Evolutionary conservation across 1,140 invertebrate genomes (phyloP).

Genomic region (Phenacoccus solenopsis): DNA sequence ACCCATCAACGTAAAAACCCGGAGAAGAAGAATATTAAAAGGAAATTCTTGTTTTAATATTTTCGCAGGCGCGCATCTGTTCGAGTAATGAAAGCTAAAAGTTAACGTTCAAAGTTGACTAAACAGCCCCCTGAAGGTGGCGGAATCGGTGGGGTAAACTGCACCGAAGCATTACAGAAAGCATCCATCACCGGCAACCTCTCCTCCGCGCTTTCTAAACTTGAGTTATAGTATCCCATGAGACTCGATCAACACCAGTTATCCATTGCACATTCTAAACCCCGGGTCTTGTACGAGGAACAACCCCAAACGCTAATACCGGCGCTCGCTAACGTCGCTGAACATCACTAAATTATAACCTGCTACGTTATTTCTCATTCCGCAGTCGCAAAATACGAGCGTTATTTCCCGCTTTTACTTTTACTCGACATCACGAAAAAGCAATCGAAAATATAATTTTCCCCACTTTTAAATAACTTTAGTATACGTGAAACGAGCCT

Average conservation of each 20-base stretch:
- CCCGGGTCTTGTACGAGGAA: background rate
- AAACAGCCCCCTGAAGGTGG: background rate
- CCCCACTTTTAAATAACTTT: background rate
- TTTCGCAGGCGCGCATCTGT: background rate
- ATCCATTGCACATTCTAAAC: slow-evolving; percentile 11
- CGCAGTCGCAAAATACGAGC: background rate
- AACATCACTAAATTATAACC: slow-evolving; percentile 3
- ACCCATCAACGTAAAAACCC: background rate
- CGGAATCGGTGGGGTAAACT: background rate
- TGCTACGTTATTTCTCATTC: slow-evolving; percentile 1
- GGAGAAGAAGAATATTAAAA: slow-evolving; percentile 12
- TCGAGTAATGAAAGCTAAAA: slow-evolving; percentile 10
- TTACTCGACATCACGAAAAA: background rate
- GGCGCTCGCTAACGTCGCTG: background rate
- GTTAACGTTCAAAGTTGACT: slow-evolving; percentile 17
- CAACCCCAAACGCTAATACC: slow-evolving; percentile 1
- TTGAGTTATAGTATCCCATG: slow-evolving; percentile 16
- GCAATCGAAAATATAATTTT: slow-evolving; percentile 3
- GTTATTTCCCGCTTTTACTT: background rate
- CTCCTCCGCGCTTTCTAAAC: background rate
- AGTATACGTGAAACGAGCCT: background rate
- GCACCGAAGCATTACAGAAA: slow-evolving; percentile 14
- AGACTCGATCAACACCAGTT: slow-evolving; percentile 15
- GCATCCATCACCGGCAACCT: background rate
- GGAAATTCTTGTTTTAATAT: slow-evolving; percentile 17